These are phyloP conservation scores for Jacana jacana DNA, from an alignment of 2,113 vertebrate genomes.

Conservation along the genomic window DNA sequence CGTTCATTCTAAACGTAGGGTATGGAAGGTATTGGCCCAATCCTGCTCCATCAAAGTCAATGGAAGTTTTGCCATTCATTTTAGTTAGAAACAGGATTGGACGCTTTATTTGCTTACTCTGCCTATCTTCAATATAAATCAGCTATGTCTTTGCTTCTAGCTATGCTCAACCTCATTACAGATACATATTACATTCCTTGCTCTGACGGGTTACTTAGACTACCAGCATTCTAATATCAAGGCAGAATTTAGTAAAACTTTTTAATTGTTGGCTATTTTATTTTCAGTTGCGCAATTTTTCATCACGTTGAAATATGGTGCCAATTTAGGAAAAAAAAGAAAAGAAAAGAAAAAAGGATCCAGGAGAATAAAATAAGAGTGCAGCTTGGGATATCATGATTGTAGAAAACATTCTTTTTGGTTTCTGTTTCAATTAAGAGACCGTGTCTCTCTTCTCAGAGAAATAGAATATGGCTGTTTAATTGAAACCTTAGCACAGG, in stretches of 20 bases:
- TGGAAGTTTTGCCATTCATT: not conserved
- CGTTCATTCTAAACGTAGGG: not conserved
- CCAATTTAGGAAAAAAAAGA: no score
- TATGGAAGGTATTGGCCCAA: not conserved
- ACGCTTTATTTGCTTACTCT: slow-evolving; percentile 18
- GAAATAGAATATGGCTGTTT: slow-evolving; percentile 6
- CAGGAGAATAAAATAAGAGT: not conserved
- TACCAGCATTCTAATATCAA: slow-evolving; percentile 26
- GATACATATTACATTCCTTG: slow-evolving; percentile 29
- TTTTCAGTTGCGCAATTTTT: not conserved
- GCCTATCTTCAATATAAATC: slow-evolving; percentile 58
- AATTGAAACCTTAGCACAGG: not conserved
- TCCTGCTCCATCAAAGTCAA: not conserved
- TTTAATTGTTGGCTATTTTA: not conserved
- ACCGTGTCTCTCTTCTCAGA: not conserved
- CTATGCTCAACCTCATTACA: slow-evolving; percentile 63
- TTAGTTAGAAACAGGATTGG: not conserved
- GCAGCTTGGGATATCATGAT: not conserved
- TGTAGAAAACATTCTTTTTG: slow-evolving; percentile 15
- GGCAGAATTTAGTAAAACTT: slow-evolving; percentile 42
- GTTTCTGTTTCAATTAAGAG: slow-evolving; percentile 31
- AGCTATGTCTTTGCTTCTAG: slow-evolving; percentile 67
- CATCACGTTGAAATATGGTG: not conserved
- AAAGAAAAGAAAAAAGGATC: no score
- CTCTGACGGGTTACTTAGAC: slow-evolving; percentile 5